A percentile compares a stretch with the other conserved stretches of the same genome.
phyloP scores from a whole-genome alignment of 2,113 vertebrate genomes.

The Albula goreensis region DNA sequence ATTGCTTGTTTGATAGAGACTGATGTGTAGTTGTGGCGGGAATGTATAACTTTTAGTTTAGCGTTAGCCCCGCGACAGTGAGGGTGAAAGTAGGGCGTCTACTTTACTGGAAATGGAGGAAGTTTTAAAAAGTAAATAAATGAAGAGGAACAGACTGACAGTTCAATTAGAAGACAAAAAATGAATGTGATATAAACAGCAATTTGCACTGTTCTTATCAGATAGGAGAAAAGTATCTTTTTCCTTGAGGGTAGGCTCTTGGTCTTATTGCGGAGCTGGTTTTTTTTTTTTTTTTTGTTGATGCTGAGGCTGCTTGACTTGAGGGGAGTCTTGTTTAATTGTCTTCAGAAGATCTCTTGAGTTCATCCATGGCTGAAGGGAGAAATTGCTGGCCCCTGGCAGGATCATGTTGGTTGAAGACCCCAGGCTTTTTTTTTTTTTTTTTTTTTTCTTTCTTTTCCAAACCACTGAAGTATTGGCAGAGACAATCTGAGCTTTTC shows the following conservation, averaged over 20 bases:
- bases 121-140: background rate
- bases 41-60: slow-evolving; percentile 2
- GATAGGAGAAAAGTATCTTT: background rate
- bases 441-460: too few species aligned
- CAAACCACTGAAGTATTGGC: background rate
- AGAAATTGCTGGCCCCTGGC: background rate
- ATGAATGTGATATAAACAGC: background rate
- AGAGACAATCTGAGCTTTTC: background rate
- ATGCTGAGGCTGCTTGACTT: background rate
- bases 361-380: background rate
- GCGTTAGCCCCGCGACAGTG: background rate
- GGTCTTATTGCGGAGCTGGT: background rate
- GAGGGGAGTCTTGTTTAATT: background rate
- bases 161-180: background rate
- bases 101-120: slow-evolving; percentile 4
- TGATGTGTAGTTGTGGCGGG: background rate
- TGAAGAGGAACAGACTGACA: background rate
- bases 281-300: too few species aligned
- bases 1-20: background rate
- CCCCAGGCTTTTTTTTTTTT: background rate
- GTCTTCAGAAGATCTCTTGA: background rate
- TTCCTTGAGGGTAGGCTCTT: background rate
- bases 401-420: background rate
- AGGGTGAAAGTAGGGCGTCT: slow-evolving; percentile 24
- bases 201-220: background rate